A percentile compares a stretch with the other conserved stretches of the same genome.
phyloP scores from a whole-genome alignment of 2,888 invertebrate species.

The Drosophila siamana region DNA sequence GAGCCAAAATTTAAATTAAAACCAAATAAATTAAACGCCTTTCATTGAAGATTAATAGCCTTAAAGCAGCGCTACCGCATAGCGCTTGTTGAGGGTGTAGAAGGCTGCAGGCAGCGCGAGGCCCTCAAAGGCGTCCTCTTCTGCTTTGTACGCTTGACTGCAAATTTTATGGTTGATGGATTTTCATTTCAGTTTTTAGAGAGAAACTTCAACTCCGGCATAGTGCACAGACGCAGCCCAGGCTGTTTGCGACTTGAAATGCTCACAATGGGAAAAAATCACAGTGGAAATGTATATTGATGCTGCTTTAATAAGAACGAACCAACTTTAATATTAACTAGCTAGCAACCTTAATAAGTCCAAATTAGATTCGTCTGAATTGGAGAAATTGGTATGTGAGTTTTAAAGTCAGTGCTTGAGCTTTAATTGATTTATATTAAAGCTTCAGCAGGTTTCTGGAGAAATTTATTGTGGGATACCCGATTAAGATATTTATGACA shows the following conservation, averaged over 20 bases:
- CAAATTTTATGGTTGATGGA: conserved; percentile 81
- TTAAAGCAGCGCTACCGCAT: conserved; percentile 56
- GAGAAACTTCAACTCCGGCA: conserved; percentile 25
- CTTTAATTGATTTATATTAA: not conserved
- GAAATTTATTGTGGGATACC: no score
- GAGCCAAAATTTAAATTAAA: conserved; percentile 80
- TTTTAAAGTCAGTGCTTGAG: not conserved
- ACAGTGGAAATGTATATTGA: conserved; percentile 25
- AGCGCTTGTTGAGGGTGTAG: conserved; percentile 33
- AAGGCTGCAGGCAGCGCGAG: not conserved
- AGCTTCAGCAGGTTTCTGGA: no score
- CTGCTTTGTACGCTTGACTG: conserved; percentile 78
- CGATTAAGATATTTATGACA: no score
- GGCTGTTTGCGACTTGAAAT: not conserved
- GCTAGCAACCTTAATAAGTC: not conserved
- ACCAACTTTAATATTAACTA: not conserved
- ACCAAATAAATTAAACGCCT: conserved; percentile 82
- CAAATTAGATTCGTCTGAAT: not conserved
- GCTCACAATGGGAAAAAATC: conserved; percentile 6
- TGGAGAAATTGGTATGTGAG: not conserved
- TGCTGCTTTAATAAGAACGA: conserved; percentile 52
- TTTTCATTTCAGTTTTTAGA: conserved; percentile 65
- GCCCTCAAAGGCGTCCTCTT: conserved; percentile 46
- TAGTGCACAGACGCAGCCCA: conserved; percentile 35
- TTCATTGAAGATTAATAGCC: conserved; percentile 81